These are phyloP conservation scores for Carcina quercana DNA, from an alignment of 2,888 invertebrate genomes.

Conservation along the genomic window DNA sequence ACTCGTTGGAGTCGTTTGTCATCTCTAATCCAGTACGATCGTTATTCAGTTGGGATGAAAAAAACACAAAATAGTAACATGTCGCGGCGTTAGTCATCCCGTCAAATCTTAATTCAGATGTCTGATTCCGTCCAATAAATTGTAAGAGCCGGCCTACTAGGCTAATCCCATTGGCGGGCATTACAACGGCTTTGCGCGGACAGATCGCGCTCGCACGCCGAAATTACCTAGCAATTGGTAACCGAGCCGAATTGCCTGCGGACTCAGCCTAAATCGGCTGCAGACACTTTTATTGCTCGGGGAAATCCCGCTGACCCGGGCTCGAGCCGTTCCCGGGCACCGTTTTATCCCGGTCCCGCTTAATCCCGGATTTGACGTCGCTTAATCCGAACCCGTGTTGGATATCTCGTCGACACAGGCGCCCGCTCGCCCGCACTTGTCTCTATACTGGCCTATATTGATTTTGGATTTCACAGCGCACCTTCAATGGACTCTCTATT, in stretches of 20 bases:
- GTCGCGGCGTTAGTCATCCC: neutral
- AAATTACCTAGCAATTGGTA: conserved; percentile 74
- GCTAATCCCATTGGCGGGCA: conserved; percentile 71
- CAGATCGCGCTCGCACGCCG: conserved; percentile 66
- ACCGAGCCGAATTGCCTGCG: conserved; percentile 63
- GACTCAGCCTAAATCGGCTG: conserved; percentile 73
- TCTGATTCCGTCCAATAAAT: conserved; percentile 64
- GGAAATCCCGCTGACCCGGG: conserved; percentile 69
- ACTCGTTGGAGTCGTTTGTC: neutral
- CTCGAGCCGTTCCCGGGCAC: conserved; percentile 55
- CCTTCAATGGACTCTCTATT: conserved; percentile 33
- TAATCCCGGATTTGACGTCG: conserved; percentile 75
- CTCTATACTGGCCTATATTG: conserved; percentile 50
- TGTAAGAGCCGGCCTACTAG: conserved; percentile 56
- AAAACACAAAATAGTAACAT: too few species aligned
- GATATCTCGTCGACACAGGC: conserved; percentile 76
- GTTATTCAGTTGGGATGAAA: too few species aligned
- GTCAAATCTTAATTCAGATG: conserved; percentile 38
- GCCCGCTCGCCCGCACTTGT: conserved; percentile 52
- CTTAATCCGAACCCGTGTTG: conserved; percentile 80
- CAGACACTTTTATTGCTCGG: conserved; percentile 74
- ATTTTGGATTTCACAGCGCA: conserved; percentile 51
- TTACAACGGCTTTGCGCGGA: conserved; percentile 69
- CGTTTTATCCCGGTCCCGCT: conserved; percentile 64
- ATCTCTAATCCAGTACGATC: neutral